phyloP scores from a whole-genome alignment of 2,113 vertebrate species.

The Pteropus alecto region DNA sequence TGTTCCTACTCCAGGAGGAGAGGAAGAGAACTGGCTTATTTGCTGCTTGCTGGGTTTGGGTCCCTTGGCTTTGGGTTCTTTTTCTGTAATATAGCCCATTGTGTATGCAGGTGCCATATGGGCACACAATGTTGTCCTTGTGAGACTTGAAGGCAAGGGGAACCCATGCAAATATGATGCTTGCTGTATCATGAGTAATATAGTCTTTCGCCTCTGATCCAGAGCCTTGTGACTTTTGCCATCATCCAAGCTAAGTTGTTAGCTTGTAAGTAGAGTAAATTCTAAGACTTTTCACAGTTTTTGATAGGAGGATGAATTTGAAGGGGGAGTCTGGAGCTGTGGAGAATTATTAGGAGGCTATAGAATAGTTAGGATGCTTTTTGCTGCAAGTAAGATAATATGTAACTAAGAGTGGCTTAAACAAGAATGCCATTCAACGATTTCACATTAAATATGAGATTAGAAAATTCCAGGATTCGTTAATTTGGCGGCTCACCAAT shows the following conservation, averaged over 20 bases:
- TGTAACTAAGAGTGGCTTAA: background rate
- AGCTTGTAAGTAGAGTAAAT: background rate
- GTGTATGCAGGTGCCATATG: background rate
- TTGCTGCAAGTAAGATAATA: background rate
- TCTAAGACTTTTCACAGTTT: background rate
- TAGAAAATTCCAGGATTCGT: background rate
- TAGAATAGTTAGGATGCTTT: background rate
- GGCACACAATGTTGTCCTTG: background rate
- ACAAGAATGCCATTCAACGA: background rate
- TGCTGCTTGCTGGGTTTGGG: background rate
- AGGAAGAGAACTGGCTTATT: background rate
- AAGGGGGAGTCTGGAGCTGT: background rate
- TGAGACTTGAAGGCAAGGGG: background rate
- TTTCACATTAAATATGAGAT: background rate
- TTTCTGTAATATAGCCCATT: background rate
- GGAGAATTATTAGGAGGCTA: background rate
- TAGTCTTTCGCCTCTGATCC: background rate
- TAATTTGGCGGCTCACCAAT: background rate
- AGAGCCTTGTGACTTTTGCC: background rate
- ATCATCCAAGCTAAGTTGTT: background rate
- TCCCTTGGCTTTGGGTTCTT: background rate
- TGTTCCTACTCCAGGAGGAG: fast-evolving
- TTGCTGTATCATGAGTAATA: background rate
- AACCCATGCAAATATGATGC: background rate
- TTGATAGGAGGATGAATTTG: background rate